phyloP scores from a whole-genome alignment of 2,888 invertebrate genomes.

The Drosophila nigricruria region DNA sequence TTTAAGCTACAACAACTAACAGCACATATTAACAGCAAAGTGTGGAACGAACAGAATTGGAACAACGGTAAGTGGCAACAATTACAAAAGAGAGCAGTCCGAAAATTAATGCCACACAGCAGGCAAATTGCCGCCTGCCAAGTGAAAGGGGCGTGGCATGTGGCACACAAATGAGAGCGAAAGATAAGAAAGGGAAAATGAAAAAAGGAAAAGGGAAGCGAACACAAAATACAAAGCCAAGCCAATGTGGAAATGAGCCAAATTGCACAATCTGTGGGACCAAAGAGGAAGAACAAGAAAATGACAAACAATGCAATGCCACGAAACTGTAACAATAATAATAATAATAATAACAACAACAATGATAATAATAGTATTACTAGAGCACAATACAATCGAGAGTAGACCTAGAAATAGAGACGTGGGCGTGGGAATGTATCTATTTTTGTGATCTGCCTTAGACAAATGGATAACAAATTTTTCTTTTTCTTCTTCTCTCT shows the following conservation, averaged over 20 bases:
- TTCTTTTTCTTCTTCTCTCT: not conserved
- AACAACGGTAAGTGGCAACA: slow-evolving; percentile 63
- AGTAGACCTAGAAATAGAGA: slow-evolving; percentile 72
- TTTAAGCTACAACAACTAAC: not conserved
- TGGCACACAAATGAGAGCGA: slow-evolving; percentile 27
- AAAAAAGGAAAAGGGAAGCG: slow-evolving; percentile 3
- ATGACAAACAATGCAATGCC: slow-evolving; percentile 66
- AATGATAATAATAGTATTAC: slow-evolving; percentile 19
- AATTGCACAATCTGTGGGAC: slow-evolving; percentile 67
- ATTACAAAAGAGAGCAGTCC: slow-evolving; percentile 51
- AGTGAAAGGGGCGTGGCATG: slow-evolving; percentile 19
- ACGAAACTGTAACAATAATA: slow-evolving; percentile 37
- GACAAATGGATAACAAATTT: slow-evolving; percentile 32
- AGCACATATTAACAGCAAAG: not conserved
- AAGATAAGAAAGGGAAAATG: slow-evolving; percentile 35
- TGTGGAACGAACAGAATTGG: slow-evolving; percentile 54
- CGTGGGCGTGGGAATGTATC: slow-evolving; percentile 77
- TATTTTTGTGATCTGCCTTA: slow-evolving; percentile 56
- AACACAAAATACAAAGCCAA: not conserved
- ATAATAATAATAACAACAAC: slow-evolving; percentile 34
- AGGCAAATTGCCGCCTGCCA: slow-evolving; percentile 40
- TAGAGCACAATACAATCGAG: slow-evolving; percentile 27
- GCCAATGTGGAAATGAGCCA: slow-evolving; percentile 67
- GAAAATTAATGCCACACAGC: slow-evolving; percentile 57
- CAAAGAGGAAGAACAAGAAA: slow-evolving; percentile 9